Evolutionary conservation across 2,888 invertebrate species (phyloP), one percentile per base, ranked within the genome.

Genomic region (Catocala fraxini): DNA sequence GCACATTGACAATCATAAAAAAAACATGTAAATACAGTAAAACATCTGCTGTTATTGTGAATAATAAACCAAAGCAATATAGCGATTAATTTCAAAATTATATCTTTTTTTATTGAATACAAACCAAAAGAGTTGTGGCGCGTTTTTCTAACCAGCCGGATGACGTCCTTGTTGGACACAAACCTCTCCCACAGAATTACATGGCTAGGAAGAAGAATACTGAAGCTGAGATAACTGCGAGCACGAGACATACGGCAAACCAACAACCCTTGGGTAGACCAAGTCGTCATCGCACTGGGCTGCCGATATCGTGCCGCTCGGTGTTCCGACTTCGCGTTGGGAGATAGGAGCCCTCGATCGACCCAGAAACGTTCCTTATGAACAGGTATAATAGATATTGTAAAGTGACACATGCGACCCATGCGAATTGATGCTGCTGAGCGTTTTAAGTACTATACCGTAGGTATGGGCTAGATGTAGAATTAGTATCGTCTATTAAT

Each of bases 301-400:
- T 45, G 55, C 51, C 15, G 41, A 0, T 55, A 45, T 41, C 41
- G 25, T 10, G 10, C n/a, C 39, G 4, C 39, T 42, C 25, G n/a
- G 45, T 57, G 13, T 41, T 25, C 33, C 47, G 10, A 35, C 13
- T 13, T 49, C 45, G 34, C 33, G 56, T 41, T 33, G 39, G 35
- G 11, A 13, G 42, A 48, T 42, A 41, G 39, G 13, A 9, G 10
- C 35, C 51, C 11, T n/a, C 35, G 9, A 54, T 4, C 58, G 12
- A 45, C 35, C 45, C 63, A 57, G 55, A 57, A 58, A 42, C 42
- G 43, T 65, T 68, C 51, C 39, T 58, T 48, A 66, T 41, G 61
- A 66, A 53, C 68, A 76, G 68, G 75, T 75, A 76, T 48, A 48
- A 55, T 45, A 39, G 55, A 43, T 43, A 52, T 51, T 51, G 45